Percentiles rank a stretch among this genome's conserved stretches.
Conservation (phyloP, 2,113 vertebrate genomes). For the Ameiurus melas region DNA sequence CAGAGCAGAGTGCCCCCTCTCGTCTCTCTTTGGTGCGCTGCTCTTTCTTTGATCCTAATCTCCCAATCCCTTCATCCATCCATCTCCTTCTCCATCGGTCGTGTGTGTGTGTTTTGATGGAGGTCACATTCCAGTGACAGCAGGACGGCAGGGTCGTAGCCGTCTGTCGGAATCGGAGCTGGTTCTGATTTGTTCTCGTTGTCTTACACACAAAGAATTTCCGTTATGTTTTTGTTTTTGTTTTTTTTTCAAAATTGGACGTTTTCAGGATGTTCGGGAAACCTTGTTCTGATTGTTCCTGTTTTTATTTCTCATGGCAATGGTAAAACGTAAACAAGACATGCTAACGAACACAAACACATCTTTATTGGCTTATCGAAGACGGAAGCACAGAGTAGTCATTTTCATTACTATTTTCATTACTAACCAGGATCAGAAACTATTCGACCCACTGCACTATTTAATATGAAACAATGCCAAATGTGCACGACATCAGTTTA, state of each 20-base stretch:
- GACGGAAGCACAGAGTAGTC: neutral
- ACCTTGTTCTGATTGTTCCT: neutral
- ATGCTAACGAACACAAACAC: neutral
- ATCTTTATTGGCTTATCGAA: neutral
- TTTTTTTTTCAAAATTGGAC: neutral
- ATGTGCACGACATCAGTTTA: neutral
- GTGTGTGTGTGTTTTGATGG: slow-evolving; percentile 31
- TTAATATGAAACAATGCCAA: neutral
- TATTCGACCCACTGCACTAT: neutral
- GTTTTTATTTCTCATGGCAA: neutral
- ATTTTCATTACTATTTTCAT: neutral
- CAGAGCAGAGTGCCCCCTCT: neutral
- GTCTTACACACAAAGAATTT: no score
- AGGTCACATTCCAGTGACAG: slow-evolving; percentile 39
- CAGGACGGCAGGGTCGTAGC: neutral
- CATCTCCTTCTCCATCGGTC: slow-evolving; percentile 8
- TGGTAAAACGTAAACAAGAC: neutral
- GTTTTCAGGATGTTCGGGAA: neutral
- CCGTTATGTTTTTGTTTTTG: neutral
- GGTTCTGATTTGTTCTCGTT: neutral
- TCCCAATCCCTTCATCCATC: neutral
- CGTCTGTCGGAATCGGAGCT: neutral
- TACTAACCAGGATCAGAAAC: no score
- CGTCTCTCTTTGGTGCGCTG: neutral
- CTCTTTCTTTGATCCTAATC: slow-evolving; percentile 28